Evolutionary conservation across 2,113 vertebrate genomes (phyloP).

Genomic region (Platysternon megacephalum): DNA sequence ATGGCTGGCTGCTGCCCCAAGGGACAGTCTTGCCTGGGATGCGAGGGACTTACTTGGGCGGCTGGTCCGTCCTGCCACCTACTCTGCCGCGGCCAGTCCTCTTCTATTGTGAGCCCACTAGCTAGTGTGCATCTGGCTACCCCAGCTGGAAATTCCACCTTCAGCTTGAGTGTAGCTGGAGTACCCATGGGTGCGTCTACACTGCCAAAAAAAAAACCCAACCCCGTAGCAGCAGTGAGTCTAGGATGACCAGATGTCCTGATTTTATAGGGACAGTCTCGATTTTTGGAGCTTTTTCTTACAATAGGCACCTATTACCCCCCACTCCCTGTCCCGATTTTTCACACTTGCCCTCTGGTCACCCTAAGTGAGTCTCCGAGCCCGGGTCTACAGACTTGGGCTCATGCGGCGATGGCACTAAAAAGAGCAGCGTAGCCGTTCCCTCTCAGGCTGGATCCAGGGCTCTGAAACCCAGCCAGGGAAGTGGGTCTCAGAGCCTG

Average conservation of each 20-base stretch:
- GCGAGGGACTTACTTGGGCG: neutral
- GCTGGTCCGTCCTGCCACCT: neutral
- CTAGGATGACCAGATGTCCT: neutral
- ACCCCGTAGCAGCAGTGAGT: neutral
- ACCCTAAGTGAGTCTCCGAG: neutral
- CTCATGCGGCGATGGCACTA: neutral
- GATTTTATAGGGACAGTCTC: too few relatives aligned
- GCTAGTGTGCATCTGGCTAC: neutral
- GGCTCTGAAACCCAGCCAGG: neutral
- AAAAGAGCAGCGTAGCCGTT: neutral
- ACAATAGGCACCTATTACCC: too few relatives aligned
- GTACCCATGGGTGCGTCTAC: too few relatives aligned
- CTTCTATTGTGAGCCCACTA: neutral
- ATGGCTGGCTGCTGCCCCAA: neutral
- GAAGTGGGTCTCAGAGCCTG: neutral
- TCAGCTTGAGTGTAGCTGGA: neutral
- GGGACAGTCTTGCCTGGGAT: neutral
- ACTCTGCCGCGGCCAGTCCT: fast-evolving
- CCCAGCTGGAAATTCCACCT: neutral
- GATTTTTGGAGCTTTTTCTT: too few relatives aligned
- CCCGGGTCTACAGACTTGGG: neutral
- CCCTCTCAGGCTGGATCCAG: neutral
- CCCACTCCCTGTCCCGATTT: too few relatives aligned
- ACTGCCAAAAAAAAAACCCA: too few relatives aligned
- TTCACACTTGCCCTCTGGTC: too few relatives aligned